Conservation (phyloP, 2,888 invertebrate genomes). For the Pogonocherus hispidulus region DNA sequence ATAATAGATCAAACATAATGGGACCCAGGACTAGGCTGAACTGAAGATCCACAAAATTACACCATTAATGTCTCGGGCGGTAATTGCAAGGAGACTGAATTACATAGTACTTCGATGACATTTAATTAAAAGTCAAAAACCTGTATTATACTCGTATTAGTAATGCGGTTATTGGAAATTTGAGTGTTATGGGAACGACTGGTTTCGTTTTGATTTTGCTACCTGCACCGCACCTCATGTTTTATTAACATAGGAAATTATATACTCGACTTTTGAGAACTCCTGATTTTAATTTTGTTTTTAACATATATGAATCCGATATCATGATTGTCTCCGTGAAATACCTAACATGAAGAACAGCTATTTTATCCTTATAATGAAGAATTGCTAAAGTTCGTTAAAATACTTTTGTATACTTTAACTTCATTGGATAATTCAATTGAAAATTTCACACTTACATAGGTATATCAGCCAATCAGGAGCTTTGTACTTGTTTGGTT, state of each 20-base stretch:
- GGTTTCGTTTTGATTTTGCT: constrained; percentile 38
- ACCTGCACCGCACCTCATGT: constrained; percentile 42
- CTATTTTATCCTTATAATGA: too few relatives aligned
- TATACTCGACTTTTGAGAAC: constrained; percentile 1
- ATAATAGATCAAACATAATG: constrained; percentile 31
- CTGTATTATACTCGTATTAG: constrained; percentile 31
- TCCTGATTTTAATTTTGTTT: not conserved
- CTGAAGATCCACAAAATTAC: constrained; percentile 34
- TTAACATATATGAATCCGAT: constrained; percentile 18
- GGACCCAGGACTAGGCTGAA: constrained; percentile 28
- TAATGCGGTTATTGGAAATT: constrained; percentile 17
- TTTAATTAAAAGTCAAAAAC: constrained; percentile 33
- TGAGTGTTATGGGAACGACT: constrained; percentile 41
- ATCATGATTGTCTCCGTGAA: not conserved
- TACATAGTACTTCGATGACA: constrained; percentile 35
- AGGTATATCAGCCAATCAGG: too few relatives aligned
- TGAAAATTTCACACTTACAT: too few relatives aligned
- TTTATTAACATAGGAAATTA: constrained; percentile 46
- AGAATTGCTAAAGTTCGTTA: too few relatives aligned
- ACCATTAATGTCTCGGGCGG: constrained; percentile 3
- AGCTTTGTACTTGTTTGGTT: too few relatives aligned
- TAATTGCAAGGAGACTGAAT: constrained; percentile 22
- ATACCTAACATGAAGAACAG: too few relatives aligned
- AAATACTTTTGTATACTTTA: too few relatives aligned
- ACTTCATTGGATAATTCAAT: too few relatives aligned